Evolutionary conservation across 1,140 invertebrate genomes (phyloP).

Genomic region (Paralvinella palmiformis): DNA sequence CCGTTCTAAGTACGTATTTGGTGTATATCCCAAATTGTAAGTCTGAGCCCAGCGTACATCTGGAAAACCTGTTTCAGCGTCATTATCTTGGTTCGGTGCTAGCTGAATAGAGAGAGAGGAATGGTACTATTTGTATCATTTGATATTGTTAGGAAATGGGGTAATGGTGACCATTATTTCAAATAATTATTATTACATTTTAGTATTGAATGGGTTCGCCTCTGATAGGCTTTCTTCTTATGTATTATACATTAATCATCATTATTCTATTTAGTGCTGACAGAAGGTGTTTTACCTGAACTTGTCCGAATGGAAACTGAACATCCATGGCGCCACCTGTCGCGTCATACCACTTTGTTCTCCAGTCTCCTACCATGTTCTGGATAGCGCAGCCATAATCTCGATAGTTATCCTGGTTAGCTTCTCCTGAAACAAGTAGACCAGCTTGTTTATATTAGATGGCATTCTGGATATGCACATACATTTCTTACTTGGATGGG

Average conservation of each 20-base stretch:
- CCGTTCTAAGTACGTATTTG: background rate
- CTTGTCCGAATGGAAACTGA: conserved; percentile 3
- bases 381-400: conserved; percentile 4
- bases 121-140: no score
- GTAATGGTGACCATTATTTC: no score
- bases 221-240: no score
- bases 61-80: background rate
- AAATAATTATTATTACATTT: no score
- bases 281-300: conserved; percentile 1
- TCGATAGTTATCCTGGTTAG: background rate
- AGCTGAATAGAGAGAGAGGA: background rate
- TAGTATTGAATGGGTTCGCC: no score
- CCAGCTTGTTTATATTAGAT: background rate
- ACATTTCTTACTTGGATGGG: conserved; percentile 20
- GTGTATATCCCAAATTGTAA: background rate
- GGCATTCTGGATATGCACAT: background rate
- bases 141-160: no score
- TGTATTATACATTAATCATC: no score
- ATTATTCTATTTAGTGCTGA: background rate
- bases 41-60: background rate
- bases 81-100: background rate
- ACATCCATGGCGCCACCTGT: background rate
- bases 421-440: background rate
- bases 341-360: conserved; percentile 2
- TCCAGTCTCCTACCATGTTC: conserved; percentile 5